Conservation (phyloP, 2,113 vertebrate species). For the Fukomys damarensis region DNA sequence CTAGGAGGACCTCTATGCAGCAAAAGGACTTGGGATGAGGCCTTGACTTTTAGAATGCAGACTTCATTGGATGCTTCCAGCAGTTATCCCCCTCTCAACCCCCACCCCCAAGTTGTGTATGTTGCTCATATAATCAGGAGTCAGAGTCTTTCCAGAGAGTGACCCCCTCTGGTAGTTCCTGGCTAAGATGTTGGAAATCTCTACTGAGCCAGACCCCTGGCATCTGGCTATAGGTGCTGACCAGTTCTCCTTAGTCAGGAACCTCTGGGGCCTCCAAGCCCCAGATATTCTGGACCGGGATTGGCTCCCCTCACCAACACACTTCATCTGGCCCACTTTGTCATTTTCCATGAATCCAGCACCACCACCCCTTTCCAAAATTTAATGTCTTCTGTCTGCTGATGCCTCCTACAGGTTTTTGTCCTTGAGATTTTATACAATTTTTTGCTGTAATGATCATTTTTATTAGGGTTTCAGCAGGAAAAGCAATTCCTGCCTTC, state of each 20-base stretch:
- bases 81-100: background rate
- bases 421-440: background rate
- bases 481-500: background rate
- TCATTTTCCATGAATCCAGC: background rate
- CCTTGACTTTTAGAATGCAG: background rate
- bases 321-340: background rate
- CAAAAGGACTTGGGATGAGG: background rate
- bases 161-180: background rate
- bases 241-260: background rate
- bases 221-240: background rate
- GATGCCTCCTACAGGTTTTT: background rate
- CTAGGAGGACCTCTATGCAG: background rate
- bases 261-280: background rate
- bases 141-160: background rate
- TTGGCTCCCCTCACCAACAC: background rate
- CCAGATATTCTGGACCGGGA: background rate
- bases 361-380: background rate
- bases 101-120: background rate
- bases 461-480: constrained; percentile 25
- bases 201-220: background rate
- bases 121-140: background rate
- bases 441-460: background rate
- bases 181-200: background rate
- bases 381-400: background rate
- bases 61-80: background rate